phyloP scores from a whole-genome alignment of 1,140 invertebrate genomes.

The Lamellibrachia luymesi region DNA sequence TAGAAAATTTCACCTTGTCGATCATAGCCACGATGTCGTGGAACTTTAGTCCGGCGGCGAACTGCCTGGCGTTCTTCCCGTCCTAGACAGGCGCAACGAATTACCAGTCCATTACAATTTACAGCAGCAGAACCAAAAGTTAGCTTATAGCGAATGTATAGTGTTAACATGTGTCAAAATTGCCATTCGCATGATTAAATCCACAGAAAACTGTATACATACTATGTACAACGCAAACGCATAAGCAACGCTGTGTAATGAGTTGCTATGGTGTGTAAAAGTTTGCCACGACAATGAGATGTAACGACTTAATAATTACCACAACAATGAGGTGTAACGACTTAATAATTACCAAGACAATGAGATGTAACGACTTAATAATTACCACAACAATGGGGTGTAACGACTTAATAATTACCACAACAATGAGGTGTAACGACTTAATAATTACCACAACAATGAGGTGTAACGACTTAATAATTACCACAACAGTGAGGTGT shows the following conservation, averaged over 20 bases:
- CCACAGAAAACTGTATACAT: background rate
- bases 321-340: background rate
- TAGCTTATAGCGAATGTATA: background rate
- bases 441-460: background rate
- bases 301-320: background rate
- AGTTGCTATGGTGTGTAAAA: background rate
- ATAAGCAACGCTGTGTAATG: background rate
- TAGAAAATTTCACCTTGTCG: constrained; percentile 43
- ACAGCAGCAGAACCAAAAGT: constrained; percentile 38
- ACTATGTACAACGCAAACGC: background rate
- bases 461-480: background rate
- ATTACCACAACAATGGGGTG: background rate
- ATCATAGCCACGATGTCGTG: constrained; percentile 48
- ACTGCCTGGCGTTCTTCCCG: constrained; percentile 43
- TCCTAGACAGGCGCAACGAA: constrained; percentile 25
- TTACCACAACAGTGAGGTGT: background rate
- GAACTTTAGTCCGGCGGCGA: constrained; percentile 39
- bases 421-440: background rate
- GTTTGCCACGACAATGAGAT: background rate
- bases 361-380: background rate
- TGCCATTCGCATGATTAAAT: background rate
- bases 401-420: background rate
- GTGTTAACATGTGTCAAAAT: background rate
- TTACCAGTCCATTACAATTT: background rate
- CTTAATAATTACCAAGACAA: background rate